Evolutionary conservation across 2,888 invertebrate species (phyloP).

Genomic region (Idaea dimidiata): DNA sequence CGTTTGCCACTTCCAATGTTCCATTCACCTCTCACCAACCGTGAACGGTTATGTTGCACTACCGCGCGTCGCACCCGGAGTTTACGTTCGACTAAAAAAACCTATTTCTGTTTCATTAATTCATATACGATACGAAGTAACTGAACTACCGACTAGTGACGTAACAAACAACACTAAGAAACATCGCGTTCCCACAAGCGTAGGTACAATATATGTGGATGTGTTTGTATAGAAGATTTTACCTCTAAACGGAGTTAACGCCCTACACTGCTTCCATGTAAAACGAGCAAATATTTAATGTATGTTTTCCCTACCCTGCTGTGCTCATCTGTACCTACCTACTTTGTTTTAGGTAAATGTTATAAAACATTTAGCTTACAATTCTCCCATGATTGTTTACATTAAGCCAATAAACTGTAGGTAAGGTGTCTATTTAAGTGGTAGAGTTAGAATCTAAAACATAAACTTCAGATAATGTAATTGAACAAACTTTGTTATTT

Average conservation of each 20-base stretch:
- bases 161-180: neutral
- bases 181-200: neutral
- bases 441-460: neutral
- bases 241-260: neutral
- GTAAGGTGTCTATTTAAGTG: neutral
- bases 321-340: neutral
- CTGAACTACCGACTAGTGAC: neutral
- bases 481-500: neutral
- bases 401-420: neutral
- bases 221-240: neutral
- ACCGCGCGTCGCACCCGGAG: slow-evolving; percentile 34
- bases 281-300: neutral
- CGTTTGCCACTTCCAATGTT: slow-evolving; percentile 60
- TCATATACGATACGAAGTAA: neutral
- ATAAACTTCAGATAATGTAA: neutral
- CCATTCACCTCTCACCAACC: slow-evolving; percentile 79
- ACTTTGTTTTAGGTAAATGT: neutral
- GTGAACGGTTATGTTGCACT: slow-evolving; percentile 61
- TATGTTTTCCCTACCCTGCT: neutral
- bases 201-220: neutral
- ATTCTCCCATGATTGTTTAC: neutral
- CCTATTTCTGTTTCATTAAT: neutral
- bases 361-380: neutral
- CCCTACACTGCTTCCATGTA: neutral
- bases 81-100: slow-evolving; percentile 25